Percentiles rank a stretch among this genome's conserved stretches.
Conservation (phyloP, 2,888 invertebrate genomes). For the Chymomyza caudatula region DNA sequence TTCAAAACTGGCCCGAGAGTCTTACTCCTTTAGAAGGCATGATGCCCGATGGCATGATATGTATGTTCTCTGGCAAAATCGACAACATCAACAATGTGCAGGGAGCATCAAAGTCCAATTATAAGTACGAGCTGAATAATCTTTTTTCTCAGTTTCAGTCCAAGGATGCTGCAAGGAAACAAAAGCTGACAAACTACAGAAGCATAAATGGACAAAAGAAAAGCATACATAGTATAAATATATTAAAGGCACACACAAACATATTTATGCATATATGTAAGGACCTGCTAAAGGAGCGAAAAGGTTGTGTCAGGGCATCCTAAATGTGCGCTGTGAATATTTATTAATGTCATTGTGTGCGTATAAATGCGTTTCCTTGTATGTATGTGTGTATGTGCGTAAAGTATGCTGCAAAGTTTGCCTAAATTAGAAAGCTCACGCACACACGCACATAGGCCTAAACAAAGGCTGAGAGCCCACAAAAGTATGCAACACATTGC, state of each 20-base stretch:
- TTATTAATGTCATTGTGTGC: constrained; percentile 44
- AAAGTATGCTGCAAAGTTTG: constrained; percentile 21
- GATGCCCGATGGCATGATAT: no score
- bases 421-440: constrained; percentile 9
- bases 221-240: neutral
- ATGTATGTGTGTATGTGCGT: constrained; percentile 2
- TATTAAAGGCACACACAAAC: neutral
- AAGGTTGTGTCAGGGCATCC: constrained; percentile 2
- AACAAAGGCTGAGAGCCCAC: constrained; percentile 21
- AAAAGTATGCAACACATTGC: constrained; percentile 27
- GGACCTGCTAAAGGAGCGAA: neutral
- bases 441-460: constrained; percentile 25
- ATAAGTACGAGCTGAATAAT: neutral
- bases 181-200: constrained; percentile 5
- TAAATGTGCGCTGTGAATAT: constrained; percentile 37
- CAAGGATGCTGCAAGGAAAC: neutral
- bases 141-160: neutral
- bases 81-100: neutral
- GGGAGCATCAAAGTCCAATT: neutral
- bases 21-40: no score
- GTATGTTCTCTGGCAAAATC: no score
- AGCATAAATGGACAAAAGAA: neutral
- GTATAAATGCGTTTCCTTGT: neutral
- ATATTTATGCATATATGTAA: neutral
- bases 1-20: no score